These are phyloP conservation scores for Choloepus didactylus DNA, from an alignment of 2,797 vertebrate species.

Conservation along the genomic window DNA sequence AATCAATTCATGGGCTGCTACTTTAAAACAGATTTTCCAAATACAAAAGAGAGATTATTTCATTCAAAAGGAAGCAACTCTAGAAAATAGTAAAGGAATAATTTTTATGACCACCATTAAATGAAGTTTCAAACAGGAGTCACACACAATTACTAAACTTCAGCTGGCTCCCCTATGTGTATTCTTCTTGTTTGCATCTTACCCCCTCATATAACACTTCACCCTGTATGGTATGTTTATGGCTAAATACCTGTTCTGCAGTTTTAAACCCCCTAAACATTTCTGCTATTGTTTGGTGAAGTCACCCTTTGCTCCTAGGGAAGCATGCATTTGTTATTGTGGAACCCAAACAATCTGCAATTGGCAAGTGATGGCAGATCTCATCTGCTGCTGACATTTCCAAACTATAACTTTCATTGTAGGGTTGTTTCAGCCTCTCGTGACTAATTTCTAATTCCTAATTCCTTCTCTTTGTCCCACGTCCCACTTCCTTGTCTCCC, in stretches of 20 bases:
- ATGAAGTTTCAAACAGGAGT: slow-evolving; percentile 43
- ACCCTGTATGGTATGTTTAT: neutral
- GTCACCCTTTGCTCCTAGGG: slow-evolving; percentile 47
- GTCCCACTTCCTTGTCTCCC: slow-evolving; percentile 23
- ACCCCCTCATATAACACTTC: neutral
- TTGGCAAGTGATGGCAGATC: slow-evolving; percentile 51
- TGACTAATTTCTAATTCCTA: slow-evolving; percentile 39
- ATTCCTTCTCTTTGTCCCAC: slow-evolving; percentile 53
- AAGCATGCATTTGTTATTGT: slow-evolving; percentile 42
- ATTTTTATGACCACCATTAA: neutral
- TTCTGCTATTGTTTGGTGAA: slow-evolving; percentile 54
- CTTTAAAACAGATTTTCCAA: slow-evolving; percentile 34
- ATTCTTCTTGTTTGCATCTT: neutral
- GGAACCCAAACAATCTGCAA: neutral
- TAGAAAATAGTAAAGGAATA: slow-evolving; percentile 31
- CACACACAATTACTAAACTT: neutral
- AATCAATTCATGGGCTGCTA: slow-evolving; percentile 2
- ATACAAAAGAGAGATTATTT: slow-evolving; percentile 17
- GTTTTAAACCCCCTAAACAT: slow-evolving; percentile 44
- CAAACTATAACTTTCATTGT: slow-evolving; percentile 26
- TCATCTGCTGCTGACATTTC: slow-evolving; percentile 66
- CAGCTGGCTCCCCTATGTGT: neutral
- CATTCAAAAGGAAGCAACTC: slow-evolving; percentile 18
- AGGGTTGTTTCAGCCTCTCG: slow-evolving; percentile 29
- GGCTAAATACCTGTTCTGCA: neutral